Base-by-base conservation (phyloP, 2,888 invertebrate genomes). In the Rhingia campestris region DNA sequence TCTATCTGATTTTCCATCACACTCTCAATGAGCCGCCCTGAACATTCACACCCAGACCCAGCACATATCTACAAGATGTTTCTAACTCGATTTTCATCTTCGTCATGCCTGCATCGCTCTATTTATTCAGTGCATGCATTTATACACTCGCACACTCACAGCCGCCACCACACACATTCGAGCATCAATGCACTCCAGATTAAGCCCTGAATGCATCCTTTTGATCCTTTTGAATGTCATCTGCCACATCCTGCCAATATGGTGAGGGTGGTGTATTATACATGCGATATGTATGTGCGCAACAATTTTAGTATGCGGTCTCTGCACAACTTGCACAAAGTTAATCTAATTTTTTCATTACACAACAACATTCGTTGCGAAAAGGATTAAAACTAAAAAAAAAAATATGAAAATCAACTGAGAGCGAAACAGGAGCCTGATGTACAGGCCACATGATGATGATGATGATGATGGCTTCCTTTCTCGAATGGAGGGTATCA, bases 71-170 rank as follows among this genome's bases (percentile, higher is more conserved):
- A 22, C 39, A 37, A 74, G 56, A 69, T 58, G 63, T 43, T 63
- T 53, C 30, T 75, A 81, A 75, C 56, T 75, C 43, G 69, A 81
- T 81, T 75, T 81, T 63, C 43, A 75, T 69, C 54, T 51, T 56
- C 69, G 56, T 69, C 49, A 47, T 66, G 58, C 32, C 30, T 61
- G 49, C 45, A n/a, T 39, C 12, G 9, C 39, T 47, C 54, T 61
- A 35, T 47, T 7, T 64, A 32, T 58, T 47, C 56, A 58, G 39
- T 9, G 41, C 37, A 61, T 22, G 22, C 30, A 61, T n/a, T n/a
- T 22, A 47, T 12, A 6, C 37, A 47, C 14, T 4, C 22, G 30
- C 12, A 43, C 30, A 10, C 6, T 12, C 10, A 1, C 30, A 32
- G 22, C 22, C 22, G 22, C 22, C 32, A 51, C 14, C 3, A 30